Evolutionary conservation across 2,797 vertebrate genomes (phyloP).

Genomic region (Ctenopoma multispine): DNA sequence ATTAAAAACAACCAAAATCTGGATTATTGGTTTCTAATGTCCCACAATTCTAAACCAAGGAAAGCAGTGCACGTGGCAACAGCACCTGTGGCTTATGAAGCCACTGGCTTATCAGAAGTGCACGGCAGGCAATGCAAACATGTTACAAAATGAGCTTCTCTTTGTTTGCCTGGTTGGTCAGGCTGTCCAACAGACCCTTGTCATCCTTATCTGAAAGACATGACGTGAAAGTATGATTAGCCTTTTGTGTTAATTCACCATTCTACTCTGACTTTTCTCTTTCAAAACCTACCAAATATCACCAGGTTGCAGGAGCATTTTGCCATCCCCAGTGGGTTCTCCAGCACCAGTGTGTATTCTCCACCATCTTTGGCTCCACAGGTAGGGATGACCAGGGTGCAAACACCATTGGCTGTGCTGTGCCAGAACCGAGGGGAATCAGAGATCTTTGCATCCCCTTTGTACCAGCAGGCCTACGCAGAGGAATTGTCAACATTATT

Average conservation of each 20-base stretch:
- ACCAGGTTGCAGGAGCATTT: slow-evolving; percentile 75
- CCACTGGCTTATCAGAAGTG: background rate
- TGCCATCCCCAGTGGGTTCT: slow-evolving; percentile 75
- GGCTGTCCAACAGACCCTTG: slow-evolving; percentile 69
- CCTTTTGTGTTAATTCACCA: background rate
- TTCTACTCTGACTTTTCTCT: background rate
- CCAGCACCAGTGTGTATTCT: slow-evolving; percentile 72
- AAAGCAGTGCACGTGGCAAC: background rate
- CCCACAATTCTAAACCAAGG: background rate
- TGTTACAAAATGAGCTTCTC: slow-evolving; percentile 77
- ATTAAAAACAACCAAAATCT: no score
- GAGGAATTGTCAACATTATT: background rate
- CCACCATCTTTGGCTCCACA: slow-evolving; percentile 69
- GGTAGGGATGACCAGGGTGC: slow-evolving; percentile 73
- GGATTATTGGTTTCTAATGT: background rate
- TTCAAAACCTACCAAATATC: slow-evolving; percentile 57
- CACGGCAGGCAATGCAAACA: background rate
- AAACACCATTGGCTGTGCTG: slow-evolving; percentile 71
- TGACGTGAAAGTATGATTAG: background rate
- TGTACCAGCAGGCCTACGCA: slow-evolving; percentile 66
- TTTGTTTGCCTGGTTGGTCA: slow-evolving; percentile 75
- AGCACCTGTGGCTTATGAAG: background rate
- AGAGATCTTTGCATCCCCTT: slow-evolving; percentile 63
- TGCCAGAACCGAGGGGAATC: slow-evolving; percentile 73
- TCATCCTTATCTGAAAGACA: slow-evolving; percentile 79